Conservation (phyloP, 2,888 invertebrate species). For the Abscondita cerata region DNA sequence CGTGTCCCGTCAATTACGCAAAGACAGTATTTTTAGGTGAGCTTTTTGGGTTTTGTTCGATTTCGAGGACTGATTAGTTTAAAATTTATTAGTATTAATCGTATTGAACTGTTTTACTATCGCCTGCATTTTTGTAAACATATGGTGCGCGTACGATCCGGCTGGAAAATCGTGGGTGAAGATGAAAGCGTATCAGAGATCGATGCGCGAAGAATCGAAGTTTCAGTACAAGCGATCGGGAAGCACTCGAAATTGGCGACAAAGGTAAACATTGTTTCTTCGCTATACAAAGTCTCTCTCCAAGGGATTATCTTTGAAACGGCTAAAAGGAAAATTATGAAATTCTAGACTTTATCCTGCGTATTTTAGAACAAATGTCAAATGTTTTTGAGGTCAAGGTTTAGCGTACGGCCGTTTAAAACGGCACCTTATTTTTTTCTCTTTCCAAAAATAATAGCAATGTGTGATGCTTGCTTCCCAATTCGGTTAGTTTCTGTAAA, state of each 20-base stretch:
- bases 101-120: slow-evolving; percentile 80
- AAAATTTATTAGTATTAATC: slow-evolving; percentile 67
- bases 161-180: slow-evolving; percentile 91
- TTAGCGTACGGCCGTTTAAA: no score
- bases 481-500: no score
- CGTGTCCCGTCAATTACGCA: slow-evolving; percentile 71
- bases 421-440: no score
- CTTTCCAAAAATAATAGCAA: no score
- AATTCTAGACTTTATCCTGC: not conserved
- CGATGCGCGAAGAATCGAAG: slow-evolving; percentile 79
- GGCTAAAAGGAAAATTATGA: no score
- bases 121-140: slow-evolving; percentile 74
- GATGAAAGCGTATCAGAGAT: slow-evolving; percentile 86
- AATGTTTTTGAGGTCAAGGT: no score
- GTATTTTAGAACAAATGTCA: no score
- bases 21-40: slow-evolving; percentile 79
- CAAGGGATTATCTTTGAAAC: not conserved
- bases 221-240: slow-evolving; percentile 79
- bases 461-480: no score
- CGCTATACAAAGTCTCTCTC: not conserved
- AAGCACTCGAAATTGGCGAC: slow-evolving; percentile 83
- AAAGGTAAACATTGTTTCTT: slow-evolving; percentile 68
- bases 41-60: slow-evolving; percentile 42
- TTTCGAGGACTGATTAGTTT: not conserved
- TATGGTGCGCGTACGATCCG: slow-evolving; percentile 87